Percentiles rank a stretch among this genome's conserved stretches.
These are phyloP conservation scores for Dicyrtoma fusca DNA, from an alignment of 2,888 invertebrate genomes.

Conservation along the genomic window DNA sequence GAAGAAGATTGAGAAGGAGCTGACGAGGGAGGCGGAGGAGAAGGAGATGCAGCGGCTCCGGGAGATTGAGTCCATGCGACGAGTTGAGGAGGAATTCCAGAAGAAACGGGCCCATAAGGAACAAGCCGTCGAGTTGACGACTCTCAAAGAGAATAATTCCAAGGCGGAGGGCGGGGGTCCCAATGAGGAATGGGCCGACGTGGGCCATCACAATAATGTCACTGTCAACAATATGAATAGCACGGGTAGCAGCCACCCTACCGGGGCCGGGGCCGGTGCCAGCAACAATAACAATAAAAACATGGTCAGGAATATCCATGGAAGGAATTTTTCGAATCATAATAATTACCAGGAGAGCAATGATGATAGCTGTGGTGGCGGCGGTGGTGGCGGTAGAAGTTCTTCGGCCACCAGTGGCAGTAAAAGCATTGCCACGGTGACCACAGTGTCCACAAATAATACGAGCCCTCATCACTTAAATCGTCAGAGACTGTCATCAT, in stretches of 20 bases:
- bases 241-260: neutral
- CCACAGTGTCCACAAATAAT: no score
- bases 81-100: slow-evolving; percentile 86
- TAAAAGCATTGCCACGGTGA: no score
- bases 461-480: no score
- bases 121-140: slow-evolving; percentile 39
- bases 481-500: no score
- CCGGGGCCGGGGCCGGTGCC: neutral
- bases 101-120: slow-evolving; percentile 71
- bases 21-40: slow-evolving; percentile 74
- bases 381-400: no score
- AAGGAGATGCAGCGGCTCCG: slow-evolving; percentile 70
- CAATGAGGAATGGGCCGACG: slow-evolving; percentile 1
- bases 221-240: neutral
- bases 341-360: neutral
- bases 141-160: no score
- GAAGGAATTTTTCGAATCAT: neutral
- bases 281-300: neutral
- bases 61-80: slow-evolving; percentile 80
- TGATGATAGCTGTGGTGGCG: neutral
- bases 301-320: neutral
- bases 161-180: neutral
- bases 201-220: neutral
- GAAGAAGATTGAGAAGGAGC: slow-evolving; percentile 72
- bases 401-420: no score